Conservation (phyloP, 2,888 invertebrate genomes). For the Eristalis arbustorum region DNA sequence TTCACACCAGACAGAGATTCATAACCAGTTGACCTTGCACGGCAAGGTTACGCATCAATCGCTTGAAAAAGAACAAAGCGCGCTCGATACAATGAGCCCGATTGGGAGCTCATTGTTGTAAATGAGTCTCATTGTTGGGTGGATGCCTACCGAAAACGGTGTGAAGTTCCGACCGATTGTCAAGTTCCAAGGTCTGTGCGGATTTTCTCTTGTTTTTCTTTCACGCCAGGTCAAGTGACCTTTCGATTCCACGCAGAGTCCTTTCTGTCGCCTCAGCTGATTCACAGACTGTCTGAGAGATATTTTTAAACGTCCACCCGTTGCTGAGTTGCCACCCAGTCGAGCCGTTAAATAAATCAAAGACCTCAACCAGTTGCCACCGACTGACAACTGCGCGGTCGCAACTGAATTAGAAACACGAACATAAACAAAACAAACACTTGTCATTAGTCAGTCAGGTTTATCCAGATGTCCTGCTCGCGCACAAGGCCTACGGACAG, state of each 20-base stretch:
- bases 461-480: constrained; percentile 2
- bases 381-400: too few species aligned
- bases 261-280: background rate
- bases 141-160: background rate
- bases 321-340: background rate
- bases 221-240: background rate
- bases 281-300: background rate
- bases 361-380: background rate
- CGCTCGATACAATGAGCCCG: background rate
- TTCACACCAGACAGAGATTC: background rate
- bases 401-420: background rate
- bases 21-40: background rate
- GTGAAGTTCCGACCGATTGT: background rate
- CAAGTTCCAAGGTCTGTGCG: background rate
- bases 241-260: background rate
- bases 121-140: background rate
- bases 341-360: background rate
- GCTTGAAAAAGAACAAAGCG: background rate
- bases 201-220: background rate
- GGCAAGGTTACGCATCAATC: background rate
- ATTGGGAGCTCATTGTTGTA: background rate
- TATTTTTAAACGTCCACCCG: background rate
- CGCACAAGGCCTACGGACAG: background rate
- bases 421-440: background rate
- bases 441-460: background rate